Conservation (phyloP, 23 tunicate species). For the Ascidia mentula region DNA sequence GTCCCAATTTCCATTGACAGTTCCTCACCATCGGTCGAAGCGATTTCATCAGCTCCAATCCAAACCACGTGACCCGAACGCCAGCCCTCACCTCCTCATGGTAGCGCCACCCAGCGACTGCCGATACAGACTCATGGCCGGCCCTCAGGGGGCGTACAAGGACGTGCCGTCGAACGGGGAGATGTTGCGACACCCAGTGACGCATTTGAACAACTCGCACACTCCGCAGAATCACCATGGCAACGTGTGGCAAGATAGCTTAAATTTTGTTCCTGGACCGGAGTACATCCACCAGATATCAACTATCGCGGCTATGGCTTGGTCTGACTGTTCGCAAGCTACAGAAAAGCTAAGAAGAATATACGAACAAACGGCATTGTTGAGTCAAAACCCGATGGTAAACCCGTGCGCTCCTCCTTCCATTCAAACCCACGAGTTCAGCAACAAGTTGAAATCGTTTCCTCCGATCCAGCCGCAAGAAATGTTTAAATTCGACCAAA, state of each 20-base stretch:
- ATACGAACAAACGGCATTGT: constrained; percentile 50
- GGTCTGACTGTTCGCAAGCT: constrained; percentile 66
- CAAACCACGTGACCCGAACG: constrained; percentile 48
- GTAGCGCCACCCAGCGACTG: constrained; percentile 71
- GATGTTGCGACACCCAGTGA: neutral
- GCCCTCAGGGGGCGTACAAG: neutral
- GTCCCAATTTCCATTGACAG: neutral
- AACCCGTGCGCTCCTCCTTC: constrained; percentile 9
- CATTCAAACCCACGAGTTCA: neutral
- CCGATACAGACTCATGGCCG: constrained; percentile 19
- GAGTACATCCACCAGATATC: constrained; percentile 59
- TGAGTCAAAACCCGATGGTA: constrained; percentile 25
- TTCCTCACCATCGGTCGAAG: constrained; percentile 58
- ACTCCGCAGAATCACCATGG: neutral
- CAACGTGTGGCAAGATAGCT: neutral
- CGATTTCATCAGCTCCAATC: constrained; percentile 36
- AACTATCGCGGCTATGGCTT: constrained; percentile 69
- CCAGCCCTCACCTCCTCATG: constrained; percentile 66
- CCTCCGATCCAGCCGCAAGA: neutral
- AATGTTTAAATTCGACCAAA: neutral
- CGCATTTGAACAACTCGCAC: neutral
- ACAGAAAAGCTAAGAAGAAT: constrained; percentile 57
- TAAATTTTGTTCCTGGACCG: constrained; percentile 8
- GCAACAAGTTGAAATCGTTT: neutral
- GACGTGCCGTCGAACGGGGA: neutral